Conservation (phyloP, 2,888 invertebrate species). For the Dynastes grantii region DNA sequence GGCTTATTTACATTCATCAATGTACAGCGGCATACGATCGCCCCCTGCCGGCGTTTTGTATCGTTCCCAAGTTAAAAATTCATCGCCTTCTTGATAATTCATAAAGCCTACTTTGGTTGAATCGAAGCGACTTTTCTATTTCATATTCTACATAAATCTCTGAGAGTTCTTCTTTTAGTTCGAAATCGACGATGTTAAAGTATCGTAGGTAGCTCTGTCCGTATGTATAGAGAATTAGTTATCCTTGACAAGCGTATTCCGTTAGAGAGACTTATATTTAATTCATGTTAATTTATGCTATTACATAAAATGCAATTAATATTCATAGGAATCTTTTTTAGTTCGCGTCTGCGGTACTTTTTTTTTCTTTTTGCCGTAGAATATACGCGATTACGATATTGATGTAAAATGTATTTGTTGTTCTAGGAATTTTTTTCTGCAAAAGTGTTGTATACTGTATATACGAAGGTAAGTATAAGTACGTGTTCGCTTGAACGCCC, state of each 20-base stretch:
- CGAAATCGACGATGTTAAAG: conserved; percentile 1
- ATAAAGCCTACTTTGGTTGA: conserved; percentile 31
- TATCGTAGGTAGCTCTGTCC: too few species aligned
- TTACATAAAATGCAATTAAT: conserved; percentile 48
- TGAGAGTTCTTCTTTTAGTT: not conserved
- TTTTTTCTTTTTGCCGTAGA: conserved; percentile 14
- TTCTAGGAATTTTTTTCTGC: too few species aligned
- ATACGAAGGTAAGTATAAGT: too few species aligned
- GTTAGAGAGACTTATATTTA: conserved; percentile 39
- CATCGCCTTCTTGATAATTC: conserved; percentile 49
- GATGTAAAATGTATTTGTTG: conserved; percentile 29
- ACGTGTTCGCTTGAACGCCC: too few species aligned
- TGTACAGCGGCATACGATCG: not conserved
- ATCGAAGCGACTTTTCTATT: conserved; percentile 37
- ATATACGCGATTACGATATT: conserved; percentile 8
- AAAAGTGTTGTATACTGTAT: too few species aligned
- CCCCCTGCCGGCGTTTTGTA: conserved; percentile 2
- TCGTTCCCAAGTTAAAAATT: conserved; percentile 50
- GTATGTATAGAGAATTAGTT: conserved; percentile 4
- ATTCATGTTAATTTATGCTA: conserved; percentile 48
- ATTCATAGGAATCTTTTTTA: conserved; percentile 47
- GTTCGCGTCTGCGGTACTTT: conserved; percentile 1
- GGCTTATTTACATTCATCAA: conserved; percentile 4
- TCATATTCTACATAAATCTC: not conserved
- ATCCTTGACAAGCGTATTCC: conserved; percentile 43